Evolutionary conservation across 2,888 invertebrate species (phyloP).

Genomic region (Chironomus tentans): DNA sequence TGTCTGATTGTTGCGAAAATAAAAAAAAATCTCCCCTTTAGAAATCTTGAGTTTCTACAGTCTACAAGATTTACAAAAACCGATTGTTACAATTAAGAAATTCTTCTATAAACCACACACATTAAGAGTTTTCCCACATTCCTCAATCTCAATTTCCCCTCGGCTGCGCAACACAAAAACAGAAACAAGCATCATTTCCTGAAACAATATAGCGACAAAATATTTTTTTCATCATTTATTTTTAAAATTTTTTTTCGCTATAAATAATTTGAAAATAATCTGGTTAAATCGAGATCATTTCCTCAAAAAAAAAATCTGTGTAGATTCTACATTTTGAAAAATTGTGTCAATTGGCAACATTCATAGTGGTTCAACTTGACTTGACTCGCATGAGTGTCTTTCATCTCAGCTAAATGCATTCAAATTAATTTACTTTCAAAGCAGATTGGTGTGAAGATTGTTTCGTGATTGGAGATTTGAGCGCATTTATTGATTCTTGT

Average conservation of each 20-base stretch:
- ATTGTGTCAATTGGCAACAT: conserved; percentile 12
- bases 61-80: background rate
- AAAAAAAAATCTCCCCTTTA: background rate
- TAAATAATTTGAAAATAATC: conserved; percentile 4
- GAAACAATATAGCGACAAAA: conserved; percentile 3
- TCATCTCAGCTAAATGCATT: background rate
- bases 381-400: background rate
- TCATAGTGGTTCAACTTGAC: background rate
- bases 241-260: background rate
- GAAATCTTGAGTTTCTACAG: background rate
- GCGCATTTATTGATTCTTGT: no score
- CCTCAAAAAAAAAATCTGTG: background rate
- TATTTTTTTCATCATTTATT: background rate
- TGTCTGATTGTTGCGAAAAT: background rate
- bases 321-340: background rate
- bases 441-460: no score
- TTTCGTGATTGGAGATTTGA: no score
- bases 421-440: background rate
- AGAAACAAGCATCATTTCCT: background rate
- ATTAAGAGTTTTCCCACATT: background rate
- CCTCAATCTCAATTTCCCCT: background rate
- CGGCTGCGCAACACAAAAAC: no score
- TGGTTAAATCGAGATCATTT: background rate
- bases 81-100: background rate
- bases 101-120: background rate